Evolutionary conservation across 2,888 invertebrate genomes (phyloP).

Genomic region (Stenchaetothrips biformis): DNA sequence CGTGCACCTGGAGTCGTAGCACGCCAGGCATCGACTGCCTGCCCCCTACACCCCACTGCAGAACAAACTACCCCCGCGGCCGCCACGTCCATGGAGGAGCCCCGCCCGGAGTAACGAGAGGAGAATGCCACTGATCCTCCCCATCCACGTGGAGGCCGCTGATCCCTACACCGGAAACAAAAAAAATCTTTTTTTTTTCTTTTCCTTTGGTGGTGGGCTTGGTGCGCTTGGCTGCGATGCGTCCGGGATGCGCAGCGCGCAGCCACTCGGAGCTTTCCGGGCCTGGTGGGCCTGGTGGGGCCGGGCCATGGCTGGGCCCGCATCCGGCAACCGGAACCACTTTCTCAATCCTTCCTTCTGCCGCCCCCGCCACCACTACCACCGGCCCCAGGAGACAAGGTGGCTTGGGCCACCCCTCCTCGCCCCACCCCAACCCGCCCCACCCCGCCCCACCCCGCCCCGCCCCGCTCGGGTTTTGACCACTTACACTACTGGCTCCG

Average conservation of each 20-base stretch:
- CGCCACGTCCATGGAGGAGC: too few species aligned
- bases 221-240: too few species aligned
- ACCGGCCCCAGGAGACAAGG: neutral
- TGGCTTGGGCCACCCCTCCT: too few species aligned
- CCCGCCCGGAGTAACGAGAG: too few species aligned
- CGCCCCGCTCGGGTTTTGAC: neutral
- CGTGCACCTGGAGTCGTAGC: neutral
- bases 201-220: too few species aligned
- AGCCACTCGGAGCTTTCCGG: neutral
- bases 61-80: too few species aligned
- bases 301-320: neutral
- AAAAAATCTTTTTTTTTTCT: too few species aligned
- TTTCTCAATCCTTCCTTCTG: slow-evolving; percentile 10
- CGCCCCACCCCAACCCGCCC: neutral
- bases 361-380: neutral
- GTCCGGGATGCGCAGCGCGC: neutral
- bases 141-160: too few species aligned
- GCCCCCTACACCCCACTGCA: too few species aligned
- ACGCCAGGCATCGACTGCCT: too few species aligned
- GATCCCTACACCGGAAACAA: too few species aligned
- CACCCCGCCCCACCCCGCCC: neutral
- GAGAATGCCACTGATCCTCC: too few species aligned
- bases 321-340: slow-evolving; percentile 13
- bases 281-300: neutral
- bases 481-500: neutral